Conservation (phyloP, 2,113 vertebrate genomes). For the Macquaria ambigua region DNA sequence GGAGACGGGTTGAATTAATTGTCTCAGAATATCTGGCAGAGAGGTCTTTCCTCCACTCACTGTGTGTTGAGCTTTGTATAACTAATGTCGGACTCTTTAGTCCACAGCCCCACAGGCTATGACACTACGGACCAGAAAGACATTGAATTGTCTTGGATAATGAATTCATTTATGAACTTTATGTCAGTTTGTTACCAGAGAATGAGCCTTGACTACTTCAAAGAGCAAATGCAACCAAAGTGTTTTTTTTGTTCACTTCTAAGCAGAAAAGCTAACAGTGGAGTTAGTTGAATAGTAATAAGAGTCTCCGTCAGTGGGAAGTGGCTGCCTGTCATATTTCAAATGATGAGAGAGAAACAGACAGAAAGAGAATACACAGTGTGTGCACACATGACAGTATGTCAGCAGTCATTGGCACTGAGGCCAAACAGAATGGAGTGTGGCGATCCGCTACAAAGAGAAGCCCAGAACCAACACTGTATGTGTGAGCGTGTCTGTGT, state of each 20-base stretch:
- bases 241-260: conserved; percentile 14
- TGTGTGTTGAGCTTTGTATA: conserved; percentile 61
- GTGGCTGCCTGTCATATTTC: conserved; percentile 50
- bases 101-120: conserved; percentile 48
- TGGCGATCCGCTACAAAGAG: conserved; percentile 23
- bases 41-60: conserved; percentile 38
- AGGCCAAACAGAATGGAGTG: conserved; percentile 45
- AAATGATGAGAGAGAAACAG: conserved; percentile 50
- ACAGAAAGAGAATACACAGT: conserved; percentile 50
- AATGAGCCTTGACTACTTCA: conserved; percentile 64
- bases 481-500: conserved; percentile 25
- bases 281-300: conserved; percentile 58
- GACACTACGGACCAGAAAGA: conserved; percentile 44
- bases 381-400: conserved; percentile 61
- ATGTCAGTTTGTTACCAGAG: conserved; percentile 47
- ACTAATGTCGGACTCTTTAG: conserved; percentile 57
- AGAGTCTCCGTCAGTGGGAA: conserved; percentile 35
- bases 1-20: conserved; percentile 67
- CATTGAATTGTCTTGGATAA: conserved; percentile 61
- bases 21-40: conserved; percentile 34
- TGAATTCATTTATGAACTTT: conserved; percentile 62
- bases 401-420: conserved; percentile 49
- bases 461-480: conserved; percentile 34
- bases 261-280: conserved; percentile 53
- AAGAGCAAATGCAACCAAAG: conserved; percentile 41